Conservation (phyloP, 2,797 vertebrate genomes). For the Crocidura indochinensis region DNA sequence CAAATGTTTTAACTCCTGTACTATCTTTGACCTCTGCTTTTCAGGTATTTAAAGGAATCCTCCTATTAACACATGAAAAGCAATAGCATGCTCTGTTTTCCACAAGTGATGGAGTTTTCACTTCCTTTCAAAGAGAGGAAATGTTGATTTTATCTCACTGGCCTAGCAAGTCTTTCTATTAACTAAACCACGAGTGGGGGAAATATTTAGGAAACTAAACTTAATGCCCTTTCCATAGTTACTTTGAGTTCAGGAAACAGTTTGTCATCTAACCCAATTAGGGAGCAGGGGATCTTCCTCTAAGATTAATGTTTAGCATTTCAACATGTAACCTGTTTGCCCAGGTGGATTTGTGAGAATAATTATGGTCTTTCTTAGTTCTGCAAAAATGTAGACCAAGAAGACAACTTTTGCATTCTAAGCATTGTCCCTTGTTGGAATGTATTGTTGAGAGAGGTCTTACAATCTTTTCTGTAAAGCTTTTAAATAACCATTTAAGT, state of each 20-base stretch:
- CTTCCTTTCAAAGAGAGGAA: constrained; percentile 8
- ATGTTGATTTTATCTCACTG: not conserved
- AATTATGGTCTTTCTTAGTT: not conserved
- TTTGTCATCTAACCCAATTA: not conserved
- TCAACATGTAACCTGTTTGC: not conserved
- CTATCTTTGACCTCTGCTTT: not conserved
- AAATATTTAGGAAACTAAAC: constrained; percentile 36
- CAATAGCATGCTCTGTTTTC: constrained; percentile 1
- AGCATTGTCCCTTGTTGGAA: constrained; percentile 39
- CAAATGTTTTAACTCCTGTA: too few relatives aligned
- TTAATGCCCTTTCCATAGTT: not conserved
- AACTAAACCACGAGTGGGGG: not conserved
- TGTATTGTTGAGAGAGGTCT: not conserved
- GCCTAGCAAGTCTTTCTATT: constrained; percentile 10
- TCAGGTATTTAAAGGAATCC: not conserved
- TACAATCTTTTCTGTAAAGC: constrained; percentile 38
- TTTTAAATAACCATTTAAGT: constrained; percentile 38
- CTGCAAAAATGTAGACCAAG: not conserved
- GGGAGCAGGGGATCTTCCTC: not conserved
- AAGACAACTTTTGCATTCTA: constrained; percentile 45
- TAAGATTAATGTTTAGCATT: not conserved
- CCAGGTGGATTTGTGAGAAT: not conserved
- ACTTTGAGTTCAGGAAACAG: not conserved
- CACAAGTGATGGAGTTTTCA: not conserved
- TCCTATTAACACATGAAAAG: constrained; percentile 21